Evolutionary conservation across 2,113 vertebrate species (phyloP).

Genomic region (Mola mola): DNA sequence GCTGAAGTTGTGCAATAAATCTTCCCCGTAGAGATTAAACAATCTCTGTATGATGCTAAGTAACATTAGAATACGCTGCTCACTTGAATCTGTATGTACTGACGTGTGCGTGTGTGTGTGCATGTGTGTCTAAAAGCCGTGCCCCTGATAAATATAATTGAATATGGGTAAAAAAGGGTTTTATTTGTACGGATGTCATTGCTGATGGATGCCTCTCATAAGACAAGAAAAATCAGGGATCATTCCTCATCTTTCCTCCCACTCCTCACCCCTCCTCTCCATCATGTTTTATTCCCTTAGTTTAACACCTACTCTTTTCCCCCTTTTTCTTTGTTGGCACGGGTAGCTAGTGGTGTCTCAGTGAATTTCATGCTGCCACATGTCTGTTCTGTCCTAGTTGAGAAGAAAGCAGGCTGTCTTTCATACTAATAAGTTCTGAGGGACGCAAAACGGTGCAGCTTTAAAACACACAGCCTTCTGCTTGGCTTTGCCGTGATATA

Average conservation of each 20-base stretch:
- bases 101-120: not conserved
- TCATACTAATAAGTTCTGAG: slow-evolving; percentile 45
- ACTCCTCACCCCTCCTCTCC: slow-evolving; percentile 64
- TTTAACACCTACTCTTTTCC: slow-evolving; percentile 3
- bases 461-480: slow-evolving; percentile 12
- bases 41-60: slow-evolving; percentile 42
- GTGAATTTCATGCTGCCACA: slow-evolving; percentile 61
- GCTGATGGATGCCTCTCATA: slow-evolving; percentile 84
- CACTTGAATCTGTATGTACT: not conserved
- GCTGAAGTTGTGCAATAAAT: slow-evolving; percentile 33
- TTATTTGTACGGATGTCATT: slow-evolving; percentile 77
- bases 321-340: slow-evolving; percentile 21
- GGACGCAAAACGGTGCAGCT: slow-evolving; percentile 9
- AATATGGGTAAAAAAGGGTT: slow-evolving; percentile 55
- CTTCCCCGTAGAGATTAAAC: slow-evolving; percentile 49
- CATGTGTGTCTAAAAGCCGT: slow-evolving; percentile 41
- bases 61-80: slow-evolving; percentile 27
- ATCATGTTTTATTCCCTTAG: slow-evolving; percentile 63
- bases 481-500: slow-evolving; percentile 3
- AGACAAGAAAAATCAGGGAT: slow-evolving; percentile 76
- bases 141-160: slow-evolving; percentile 65
- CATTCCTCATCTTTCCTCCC: slow-evolving; percentile 77
- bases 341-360: slow-evolving; percentile 48
- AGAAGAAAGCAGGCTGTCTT: slow-evolving; percentile 50
- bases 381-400: slow-evolving; percentile 65